Conservation (phyloP, 2,888 invertebrate genomes). For the Clanis bilineata region DNA sequence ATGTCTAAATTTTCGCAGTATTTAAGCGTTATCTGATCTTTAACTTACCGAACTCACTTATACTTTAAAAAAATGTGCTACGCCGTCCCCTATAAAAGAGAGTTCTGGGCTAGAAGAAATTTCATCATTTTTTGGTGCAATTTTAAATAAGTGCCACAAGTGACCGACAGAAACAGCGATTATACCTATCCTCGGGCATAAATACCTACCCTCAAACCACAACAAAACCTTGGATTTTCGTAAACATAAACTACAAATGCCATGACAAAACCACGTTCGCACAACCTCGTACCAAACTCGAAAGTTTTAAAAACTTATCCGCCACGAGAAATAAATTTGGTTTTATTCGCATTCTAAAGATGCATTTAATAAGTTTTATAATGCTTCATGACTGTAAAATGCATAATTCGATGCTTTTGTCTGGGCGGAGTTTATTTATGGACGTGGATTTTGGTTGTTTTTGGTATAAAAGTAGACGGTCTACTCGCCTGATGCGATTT, state of each 20-base stretch:
- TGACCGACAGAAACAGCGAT: no score
- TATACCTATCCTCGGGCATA: no score
- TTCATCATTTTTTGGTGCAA: no score
- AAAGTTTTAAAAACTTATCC: conserved; percentile 14
- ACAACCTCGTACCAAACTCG: conserved; percentile 16
- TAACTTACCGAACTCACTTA: no score
- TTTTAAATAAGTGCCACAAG: no score
- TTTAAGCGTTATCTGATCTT: no score
- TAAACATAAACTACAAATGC: not conserved
- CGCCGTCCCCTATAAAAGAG: no score
- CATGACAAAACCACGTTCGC: not conserved
- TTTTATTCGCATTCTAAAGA: conserved; percentile 12
- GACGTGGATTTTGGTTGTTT: not conserved
- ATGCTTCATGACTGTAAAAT: conserved; percentile 7
- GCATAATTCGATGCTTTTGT: conserved; percentile 6
- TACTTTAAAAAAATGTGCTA: no score
- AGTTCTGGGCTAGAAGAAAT: no score
- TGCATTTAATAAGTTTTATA: conserved; percentile 17
- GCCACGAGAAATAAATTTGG: conserved; percentile 9
- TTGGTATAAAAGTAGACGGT: not conserved
- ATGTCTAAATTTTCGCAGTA: no score
- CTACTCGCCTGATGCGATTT: not conserved
- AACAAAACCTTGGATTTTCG: not conserved
- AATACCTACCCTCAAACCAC: not conserved
- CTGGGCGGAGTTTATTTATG: not conserved